These are phyloP conservation scores for Tapera naevia DNA, from an alignment of 2,797 vertebrate genomes.

Conservation along the genomic window DNA sequence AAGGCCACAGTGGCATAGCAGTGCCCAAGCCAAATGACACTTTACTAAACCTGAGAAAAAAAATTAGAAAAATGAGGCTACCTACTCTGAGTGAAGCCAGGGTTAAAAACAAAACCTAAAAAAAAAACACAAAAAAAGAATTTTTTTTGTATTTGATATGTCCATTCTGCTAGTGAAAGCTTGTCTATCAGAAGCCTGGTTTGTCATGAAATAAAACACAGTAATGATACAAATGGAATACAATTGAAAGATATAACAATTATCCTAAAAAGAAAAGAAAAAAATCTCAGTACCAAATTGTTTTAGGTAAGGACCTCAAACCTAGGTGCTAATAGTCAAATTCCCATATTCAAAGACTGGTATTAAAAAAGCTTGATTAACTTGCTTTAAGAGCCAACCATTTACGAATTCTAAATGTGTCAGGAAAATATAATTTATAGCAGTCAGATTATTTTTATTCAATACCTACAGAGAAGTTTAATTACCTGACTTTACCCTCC, in stretches of 20 bases:
- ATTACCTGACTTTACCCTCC: neutral
- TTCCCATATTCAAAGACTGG: neutral
- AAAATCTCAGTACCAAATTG: neutral
- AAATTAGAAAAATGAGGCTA: fast-evolving
- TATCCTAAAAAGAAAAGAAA: neutral
- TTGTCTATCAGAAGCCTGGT: neutral
- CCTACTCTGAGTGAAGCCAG: neutral
- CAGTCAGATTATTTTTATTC: neutral
- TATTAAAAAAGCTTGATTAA: neutral
- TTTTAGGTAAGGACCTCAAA: neutral
- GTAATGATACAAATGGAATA: neutral
- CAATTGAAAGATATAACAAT: neutral
- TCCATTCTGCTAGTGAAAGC: neutral
- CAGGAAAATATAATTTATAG: neutral
- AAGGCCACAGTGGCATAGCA: neutral
- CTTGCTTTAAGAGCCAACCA: neutral
- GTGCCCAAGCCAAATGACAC: neutral
- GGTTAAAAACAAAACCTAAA: neutral
- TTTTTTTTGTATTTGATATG: neutral
- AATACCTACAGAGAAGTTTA: neutral
- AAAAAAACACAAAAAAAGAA: neutral
- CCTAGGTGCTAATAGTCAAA: neutral
- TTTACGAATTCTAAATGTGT: neutral
- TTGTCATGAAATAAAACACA: neutral
- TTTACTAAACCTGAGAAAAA: neutral